These are phyloP conservation scores for Apis mellifera DNA, from an alignment of 1,140 invertebrate species.

Conservation along the genomic window DNA sequence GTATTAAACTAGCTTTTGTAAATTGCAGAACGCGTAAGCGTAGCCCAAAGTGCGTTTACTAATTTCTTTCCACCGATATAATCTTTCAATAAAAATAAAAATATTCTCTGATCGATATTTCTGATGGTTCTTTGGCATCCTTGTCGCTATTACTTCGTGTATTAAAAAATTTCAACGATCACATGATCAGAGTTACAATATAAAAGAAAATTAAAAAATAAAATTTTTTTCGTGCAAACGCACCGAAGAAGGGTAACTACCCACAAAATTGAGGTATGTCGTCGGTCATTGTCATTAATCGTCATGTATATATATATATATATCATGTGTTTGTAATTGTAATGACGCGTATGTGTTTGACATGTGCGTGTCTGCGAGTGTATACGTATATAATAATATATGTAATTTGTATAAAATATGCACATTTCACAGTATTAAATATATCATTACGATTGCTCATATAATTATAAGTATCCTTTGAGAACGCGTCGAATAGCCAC, in stretches of 20 bases:
- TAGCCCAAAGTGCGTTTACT: slow-evolving; percentile 59
- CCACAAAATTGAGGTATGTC: slow-evolving; percentile 77
- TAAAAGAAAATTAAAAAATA: not conserved
- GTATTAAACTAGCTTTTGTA: slow-evolving; percentile 70
- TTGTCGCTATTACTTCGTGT: slow-evolving; percentile 16
- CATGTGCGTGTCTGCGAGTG: slow-evolving; percentile 39
- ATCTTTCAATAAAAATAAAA: not conserved
- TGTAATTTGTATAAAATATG: slow-evolving; percentile 73
- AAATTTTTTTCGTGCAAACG: slow-evolving; percentile 60
- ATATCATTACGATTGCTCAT: slow-evolving; percentile 70
- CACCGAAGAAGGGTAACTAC: slow-evolving; percentile 71
- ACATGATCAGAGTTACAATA: slow-evolving; percentile 5
- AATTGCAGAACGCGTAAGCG: slow-evolving; percentile 68
- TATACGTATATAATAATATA: slow-evolving; percentile 45
- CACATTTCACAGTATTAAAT: slow-evolving; percentile 72
- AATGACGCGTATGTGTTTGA: slow-evolving; percentile 50
- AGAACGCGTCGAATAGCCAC: slow-evolving; percentile 53
- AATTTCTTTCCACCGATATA: not conserved
- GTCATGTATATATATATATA: slow-evolving; percentile 61
- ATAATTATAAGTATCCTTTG: slow-evolving; percentile 75
- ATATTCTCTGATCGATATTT: slow-evolving; percentile 17
- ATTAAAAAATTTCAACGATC: slow-evolving; percentile 14
- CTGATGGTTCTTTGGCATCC: slow-evolving; percentile 46
- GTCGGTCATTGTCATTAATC: slow-evolving; percentile 73
- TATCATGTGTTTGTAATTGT: slow-evolving; percentile 59